Evolutionary conservation across 2,797 vertebrate genomes (phyloP), one percentile per base, ranked within the genome.

Genomic region (Hippocampus kuda): DNA sequence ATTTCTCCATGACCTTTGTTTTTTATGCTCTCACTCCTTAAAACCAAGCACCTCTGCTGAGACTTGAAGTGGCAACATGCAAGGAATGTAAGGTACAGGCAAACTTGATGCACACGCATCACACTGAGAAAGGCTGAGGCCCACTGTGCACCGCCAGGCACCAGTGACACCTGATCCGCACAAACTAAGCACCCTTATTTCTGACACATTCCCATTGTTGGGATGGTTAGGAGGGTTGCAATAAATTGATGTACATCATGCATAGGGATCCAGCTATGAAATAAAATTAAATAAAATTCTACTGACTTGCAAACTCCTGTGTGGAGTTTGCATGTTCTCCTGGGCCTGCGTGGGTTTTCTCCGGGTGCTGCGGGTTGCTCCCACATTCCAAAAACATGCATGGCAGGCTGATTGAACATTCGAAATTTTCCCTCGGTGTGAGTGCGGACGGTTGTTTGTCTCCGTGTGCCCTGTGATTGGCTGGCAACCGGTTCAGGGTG

Each of bases 31-130:
- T 68, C 49, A 26, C 59, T 65, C 70, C 66, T 61, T 65, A 68
- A 70, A 16, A 61, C 65, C 13, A 75, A 77, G 80, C 80, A 80
- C 76, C 79, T 84, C 75, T 84, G 73, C 83, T 81, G 69, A 30
- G 78, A 81, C 71, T 70, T 79, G 68, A 75, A 75, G 77, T 44
- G 72, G 79, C 64, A 51, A 65, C 53, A 4, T 63, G 77, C 66
- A 69, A 77, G 80, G 82, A 89, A 86, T 83, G 78, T 72, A 85
- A 85, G 78, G 79, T 67, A 73, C 78, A 81, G 80, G 78, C 81
- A 84, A 79, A 78, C 77, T 70, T 76, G 70, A 85, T 75, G 82
- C 75, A 80, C 70, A 70, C 72, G 18, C 67, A 75, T 68, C 9
- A 56, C 34, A 74, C 65, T 71, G 72, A n/a, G 8, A 74, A 63